A percentile compares a stretch with the other conserved stretches of the same genome.
phyloP scores from a whole-genome alignment of 2,797 vertebrate species.

The Sebastes reedi region DNA sequence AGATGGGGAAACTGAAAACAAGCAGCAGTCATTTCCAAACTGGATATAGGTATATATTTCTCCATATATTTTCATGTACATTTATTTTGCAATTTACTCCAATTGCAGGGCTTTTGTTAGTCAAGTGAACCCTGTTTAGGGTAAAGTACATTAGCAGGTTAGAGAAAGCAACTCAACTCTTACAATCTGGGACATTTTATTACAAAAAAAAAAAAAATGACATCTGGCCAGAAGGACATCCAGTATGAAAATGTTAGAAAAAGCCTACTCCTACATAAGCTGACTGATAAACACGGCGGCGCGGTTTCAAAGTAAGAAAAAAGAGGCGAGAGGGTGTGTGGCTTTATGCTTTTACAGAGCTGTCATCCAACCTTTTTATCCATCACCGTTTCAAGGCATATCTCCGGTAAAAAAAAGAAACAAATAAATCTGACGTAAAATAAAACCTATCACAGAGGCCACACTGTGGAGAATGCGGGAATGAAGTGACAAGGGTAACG shows the following conservation, averaged over 20 bases:
- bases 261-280: constrained; percentile 47
- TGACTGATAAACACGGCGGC: constrained; percentile 16
- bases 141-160: constrained; percentile 37
- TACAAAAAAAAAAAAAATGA: neutral
- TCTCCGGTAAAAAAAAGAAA: constrained; percentile 52
- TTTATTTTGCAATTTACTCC: constrained; percentile 29
- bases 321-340: constrained; percentile 19
- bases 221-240: constrained; percentile 23
- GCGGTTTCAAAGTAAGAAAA: constrained; percentile 35
- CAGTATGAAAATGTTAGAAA: constrained; percentile 56
- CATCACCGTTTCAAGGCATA: constrained; percentile 69
- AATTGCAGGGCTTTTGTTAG: constrained; percentile 50
- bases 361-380: constrained; percentile 41
- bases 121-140: constrained; percentile 34
- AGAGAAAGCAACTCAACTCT: constrained; percentile 33
- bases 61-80: constrained; percentile 58
- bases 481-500: constrained; percentile 26
- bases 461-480: constrained; percentile 18
- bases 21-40: constrained; percentile 49
- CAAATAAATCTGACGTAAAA: constrained; percentile 4
- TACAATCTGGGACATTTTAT: constrained; percentile 21
- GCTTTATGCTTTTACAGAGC: constrained; percentile 41
- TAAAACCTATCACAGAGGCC: constrained; percentile 20
- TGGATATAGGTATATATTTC: constrained; percentile 48
- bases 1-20: constrained; percentile 50